These are phyloP conservation scores for Tiaroga cobitis DNA, from an alignment of 2,797 vertebrate species.

Conservation along the genomic window DNA sequence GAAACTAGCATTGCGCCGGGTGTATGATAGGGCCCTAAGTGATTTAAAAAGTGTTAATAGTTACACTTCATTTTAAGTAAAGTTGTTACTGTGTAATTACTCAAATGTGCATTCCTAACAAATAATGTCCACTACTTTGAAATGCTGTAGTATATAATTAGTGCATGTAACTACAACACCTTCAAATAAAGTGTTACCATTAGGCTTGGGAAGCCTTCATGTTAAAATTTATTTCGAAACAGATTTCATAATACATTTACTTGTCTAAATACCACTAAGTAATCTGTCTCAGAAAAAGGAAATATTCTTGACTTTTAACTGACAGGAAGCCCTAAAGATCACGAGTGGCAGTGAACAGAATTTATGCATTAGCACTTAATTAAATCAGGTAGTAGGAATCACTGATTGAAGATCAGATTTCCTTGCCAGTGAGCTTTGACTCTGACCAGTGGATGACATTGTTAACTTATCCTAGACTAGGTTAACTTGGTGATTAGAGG, in stretches of 20 bases:
- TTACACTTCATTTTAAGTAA: too few relatives aligned
- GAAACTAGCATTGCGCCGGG: too few relatives aligned
- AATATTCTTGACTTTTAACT: slow-evolving; percentile 25
- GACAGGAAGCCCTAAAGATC: slow-evolving; percentile 22
- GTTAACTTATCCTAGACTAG: background rate
- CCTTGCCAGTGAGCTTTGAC: slow-evolving; percentile 1
- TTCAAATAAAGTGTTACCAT: background rate
- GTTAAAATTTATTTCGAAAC: background rate
- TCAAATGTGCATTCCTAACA: background rate
- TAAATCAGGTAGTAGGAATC: slow-evolving; percentile 43
- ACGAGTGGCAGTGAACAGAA: slow-evolving; percentile 21
- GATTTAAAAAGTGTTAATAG: too few relatives aligned
- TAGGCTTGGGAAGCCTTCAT: background rate
- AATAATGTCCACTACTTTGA: background rate
- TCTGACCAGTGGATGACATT: slow-evolving; percentile 9
- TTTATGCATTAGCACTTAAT: slow-evolving; percentile 55
- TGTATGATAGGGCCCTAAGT: too few relatives aligned
- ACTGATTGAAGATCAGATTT: slow-evolving; percentile 48
- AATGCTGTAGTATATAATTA: background rate
- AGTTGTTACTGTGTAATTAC: too few relatives aligned
- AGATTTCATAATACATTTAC: too few relatives aligned
- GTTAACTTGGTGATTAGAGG: slow-evolving; percentile 3
- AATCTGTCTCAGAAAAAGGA: background rate
- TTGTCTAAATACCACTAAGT: background rate
- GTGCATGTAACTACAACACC: background rate